These are phyloP conservation scores for Seriola quinqueradiata DNA, from an alignment of 2,113 vertebrate species.

Conservation along the genomic window DNA sequence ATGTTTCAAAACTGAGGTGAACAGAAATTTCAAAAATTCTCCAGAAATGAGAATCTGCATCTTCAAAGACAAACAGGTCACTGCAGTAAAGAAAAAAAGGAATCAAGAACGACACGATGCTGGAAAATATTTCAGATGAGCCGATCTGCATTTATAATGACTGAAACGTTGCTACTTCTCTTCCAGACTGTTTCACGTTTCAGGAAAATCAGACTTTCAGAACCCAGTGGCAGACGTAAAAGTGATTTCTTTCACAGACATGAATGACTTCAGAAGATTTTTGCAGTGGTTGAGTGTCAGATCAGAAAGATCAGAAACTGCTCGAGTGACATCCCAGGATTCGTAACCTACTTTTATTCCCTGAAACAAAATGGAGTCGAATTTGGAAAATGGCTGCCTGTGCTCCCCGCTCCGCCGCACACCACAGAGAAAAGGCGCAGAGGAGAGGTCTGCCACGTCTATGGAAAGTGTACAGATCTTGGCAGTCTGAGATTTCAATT, in stretches of 20 bases:
- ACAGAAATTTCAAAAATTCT: not conserved
- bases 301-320: slow-evolving; percentile 45
- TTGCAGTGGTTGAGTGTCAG: not conserved
- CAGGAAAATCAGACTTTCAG: not conserved
- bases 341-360: slow-evolving; percentile 66
- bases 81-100: not conserved
- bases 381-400: slow-evolving; percentile 82
- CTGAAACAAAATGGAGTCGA: slow-evolving; percentile 83
- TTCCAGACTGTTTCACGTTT: not conserved
- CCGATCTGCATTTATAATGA: not conserved
- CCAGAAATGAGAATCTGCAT: not conserved
- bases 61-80: not conserved
- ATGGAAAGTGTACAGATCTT: slow-evolving; percentile 32
- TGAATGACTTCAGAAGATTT: not conserved
- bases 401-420: slow-evolving; percentile 44
- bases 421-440: slow-evolving; percentile 24
- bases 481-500: slow-evolving; percentile 58
- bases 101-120: not conserved
- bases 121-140: not conserved
- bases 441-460: slow-evolving; percentile 45
- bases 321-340: slow-evolving; percentile 52
- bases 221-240: not conserved
- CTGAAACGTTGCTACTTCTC: too few relatives aligned
- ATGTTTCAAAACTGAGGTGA: not conserved
- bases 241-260: too few relatives aligned